These are phyloP conservation scores for Astropecten irregularis DNA, from an alignment of 53 echinoderm and acorn worm genomes.

Conservation along the genomic window DNA sequence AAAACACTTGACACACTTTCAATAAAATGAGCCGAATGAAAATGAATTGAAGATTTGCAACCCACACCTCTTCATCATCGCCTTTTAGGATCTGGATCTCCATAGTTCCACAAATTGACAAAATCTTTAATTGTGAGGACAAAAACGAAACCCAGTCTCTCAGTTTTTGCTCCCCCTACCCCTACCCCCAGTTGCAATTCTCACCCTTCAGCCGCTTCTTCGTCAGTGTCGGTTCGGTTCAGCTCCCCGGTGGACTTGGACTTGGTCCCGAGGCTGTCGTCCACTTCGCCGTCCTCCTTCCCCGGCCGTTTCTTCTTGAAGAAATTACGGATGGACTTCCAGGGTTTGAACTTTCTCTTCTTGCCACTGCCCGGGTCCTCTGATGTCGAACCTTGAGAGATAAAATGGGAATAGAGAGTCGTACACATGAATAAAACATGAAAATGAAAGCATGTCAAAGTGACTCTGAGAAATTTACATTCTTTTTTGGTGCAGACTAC, in stretches of 20 bases:
- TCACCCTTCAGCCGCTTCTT: constrained; percentile 18
- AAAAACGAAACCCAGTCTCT: no score
- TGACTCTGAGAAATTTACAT: no score
- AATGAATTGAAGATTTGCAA: no score
- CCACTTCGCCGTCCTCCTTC: constrained; percentile 37
- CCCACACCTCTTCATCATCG: no score
- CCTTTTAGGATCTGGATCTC: no score
- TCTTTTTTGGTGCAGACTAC: no score
- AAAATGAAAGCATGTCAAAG: background rate
- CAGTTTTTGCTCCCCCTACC: no score
- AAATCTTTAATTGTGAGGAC: no score
- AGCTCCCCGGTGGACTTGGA: constrained; percentile 85
- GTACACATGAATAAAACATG: background rate
- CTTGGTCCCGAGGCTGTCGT: constrained; percentile 28
- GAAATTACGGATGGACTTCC: constrained; percentile 85
- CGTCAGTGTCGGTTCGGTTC: constrained; percentile 48
- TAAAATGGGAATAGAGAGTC: background rate
- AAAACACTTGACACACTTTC: no score
- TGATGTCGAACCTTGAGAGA: background rate
- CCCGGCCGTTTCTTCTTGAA: constrained; percentile 71
- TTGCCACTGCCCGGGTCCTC: constrained; percentile 56
- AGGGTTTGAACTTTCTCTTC: constrained; percentile 83
- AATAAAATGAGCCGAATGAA: no score
- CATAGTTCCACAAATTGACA: no score
- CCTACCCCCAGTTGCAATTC: background rate